These are phyloP conservation scores for Eretmochelys imbricata DNA, from an alignment of 2,113 vertebrate species.

Conservation along the genomic window DNA sequence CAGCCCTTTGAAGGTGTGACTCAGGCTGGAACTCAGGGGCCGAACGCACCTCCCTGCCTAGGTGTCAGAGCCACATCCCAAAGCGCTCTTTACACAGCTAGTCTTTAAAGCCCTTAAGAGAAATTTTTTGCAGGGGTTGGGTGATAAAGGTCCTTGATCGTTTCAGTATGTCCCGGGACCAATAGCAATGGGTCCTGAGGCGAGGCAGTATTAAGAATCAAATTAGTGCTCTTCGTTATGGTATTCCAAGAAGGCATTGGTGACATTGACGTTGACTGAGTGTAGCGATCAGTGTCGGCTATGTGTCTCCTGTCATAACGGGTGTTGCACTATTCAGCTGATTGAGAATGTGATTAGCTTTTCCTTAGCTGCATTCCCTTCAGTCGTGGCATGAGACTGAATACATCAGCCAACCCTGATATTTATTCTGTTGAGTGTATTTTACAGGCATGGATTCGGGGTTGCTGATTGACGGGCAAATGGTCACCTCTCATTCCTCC, in stretches of 20 bases:
- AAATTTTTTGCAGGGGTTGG: slow-evolving; percentile 63
- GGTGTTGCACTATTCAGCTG: neutral
- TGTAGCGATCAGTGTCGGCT: neutral
- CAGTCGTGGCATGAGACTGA: neutral
- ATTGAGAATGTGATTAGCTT: slow-evolving; percentile 4
- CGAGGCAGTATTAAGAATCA: slow-evolving; percentile 58
- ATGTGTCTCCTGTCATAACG: neutral
- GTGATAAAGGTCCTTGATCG: slow-evolving; percentile 70
- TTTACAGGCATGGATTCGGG: neutral
- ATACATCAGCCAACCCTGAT: neutral
- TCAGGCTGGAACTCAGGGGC: neutral
- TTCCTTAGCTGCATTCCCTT: slow-evolving; percentile 8
- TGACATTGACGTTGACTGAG: slow-evolving; percentile 14
- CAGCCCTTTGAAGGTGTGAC: neutral
- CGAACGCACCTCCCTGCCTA: neutral
- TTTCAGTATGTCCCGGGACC: slow-evolving; percentile 71
- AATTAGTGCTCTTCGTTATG: slow-evolving; percentile 63
- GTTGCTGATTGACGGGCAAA: neutral
- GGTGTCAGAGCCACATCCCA: neutral
- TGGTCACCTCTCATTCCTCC: neutral
- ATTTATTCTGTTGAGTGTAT: neutral
- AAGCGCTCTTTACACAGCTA: neutral
- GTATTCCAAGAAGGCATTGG: slow-evolving; percentile 33
- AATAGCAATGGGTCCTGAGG: slow-evolving; percentile 63
- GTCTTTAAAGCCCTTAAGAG: slow-evolving; percentile 29